Conservation (phyloP, 2,888 invertebrate species). For the Norana najaformis region DNA sequence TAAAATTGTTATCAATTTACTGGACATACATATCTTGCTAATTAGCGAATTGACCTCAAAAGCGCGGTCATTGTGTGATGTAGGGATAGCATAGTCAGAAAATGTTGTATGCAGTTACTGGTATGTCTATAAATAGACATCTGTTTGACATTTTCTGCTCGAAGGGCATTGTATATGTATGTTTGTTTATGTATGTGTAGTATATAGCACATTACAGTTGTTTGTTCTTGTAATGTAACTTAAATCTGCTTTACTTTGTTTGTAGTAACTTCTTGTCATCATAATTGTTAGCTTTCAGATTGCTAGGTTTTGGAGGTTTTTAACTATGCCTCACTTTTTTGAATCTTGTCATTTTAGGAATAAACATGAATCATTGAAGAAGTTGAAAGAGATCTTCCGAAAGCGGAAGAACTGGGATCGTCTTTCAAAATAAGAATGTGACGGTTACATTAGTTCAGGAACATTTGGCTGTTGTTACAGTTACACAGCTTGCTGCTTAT, state of each 20-base stretch:
- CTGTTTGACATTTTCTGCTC: background rate
- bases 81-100: background rate
- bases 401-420: background rate
- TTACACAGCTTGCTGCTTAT: background rate
- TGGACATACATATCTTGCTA: background rate
- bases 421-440: background rate
- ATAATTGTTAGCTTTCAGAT: background rate
- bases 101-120: background rate
- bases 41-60: background rate
- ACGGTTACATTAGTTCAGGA: background rate
- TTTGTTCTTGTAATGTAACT: background rate
- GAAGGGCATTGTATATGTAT: background rate
- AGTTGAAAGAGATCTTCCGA: background rate
- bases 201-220: no score
- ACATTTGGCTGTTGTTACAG: background rate
- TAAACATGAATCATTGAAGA: background rate
- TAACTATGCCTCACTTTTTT: background rate
- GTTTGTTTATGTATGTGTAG: background rate
- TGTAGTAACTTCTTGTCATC: background rate
- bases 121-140: background rate
- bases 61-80: background rate
- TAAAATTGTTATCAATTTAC: background rate
- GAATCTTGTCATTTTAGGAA: constrained; percentile 6
- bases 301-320: background rate
- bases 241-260: background rate